Percentiles rank a stretch among this genome's conserved stretches.
Conservation (phyloP, 2,113 vertebrate species). For the Engystomops pustulosus region DNA sequence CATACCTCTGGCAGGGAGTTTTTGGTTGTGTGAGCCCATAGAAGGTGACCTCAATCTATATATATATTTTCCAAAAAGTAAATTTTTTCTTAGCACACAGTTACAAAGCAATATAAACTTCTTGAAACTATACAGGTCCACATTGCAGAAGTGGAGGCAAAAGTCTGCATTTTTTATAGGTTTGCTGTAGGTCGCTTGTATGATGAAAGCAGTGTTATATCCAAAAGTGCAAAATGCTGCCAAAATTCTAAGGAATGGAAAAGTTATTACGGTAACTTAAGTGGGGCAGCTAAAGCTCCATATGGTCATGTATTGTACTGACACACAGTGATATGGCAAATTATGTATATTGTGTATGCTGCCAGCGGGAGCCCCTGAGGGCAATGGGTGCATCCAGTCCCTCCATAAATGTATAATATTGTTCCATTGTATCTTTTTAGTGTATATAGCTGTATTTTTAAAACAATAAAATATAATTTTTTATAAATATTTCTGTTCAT, state of each 20-base stretch:
- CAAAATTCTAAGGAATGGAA: background rate
- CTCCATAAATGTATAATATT: slow-evolving; percentile 34
- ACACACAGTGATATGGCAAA: background rate
- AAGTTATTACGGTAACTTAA: no score
- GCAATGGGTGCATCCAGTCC: background rate
- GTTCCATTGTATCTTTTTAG: slow-evolving; percentile 67
- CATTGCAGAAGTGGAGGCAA: background rate
- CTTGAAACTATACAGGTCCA: background rate
- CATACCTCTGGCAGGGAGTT: slow-evolving; percentile 26
- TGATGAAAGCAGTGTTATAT: no score
- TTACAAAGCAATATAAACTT: background rate
- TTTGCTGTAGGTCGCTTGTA: background rate
- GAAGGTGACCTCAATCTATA: background rate
- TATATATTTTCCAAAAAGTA: background rate
- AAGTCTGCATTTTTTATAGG: background rate
- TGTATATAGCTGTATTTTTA: slow-evolving; percentile 75
- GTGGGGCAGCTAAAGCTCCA: background rate
- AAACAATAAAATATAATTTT: slow-evolving; percentile 72
- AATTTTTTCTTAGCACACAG: background rate
- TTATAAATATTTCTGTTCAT: slow-evolving; percentile 23
- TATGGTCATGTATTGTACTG: no score
- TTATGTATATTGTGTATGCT: background rate
- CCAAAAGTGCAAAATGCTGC: background rate
- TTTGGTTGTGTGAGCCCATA: slow-evolving; percentile 25
- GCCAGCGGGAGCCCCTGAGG: background rate